Conservation (phyloP, 2,888 invertebrate genomes). For the Morpho helenor region DNA sequence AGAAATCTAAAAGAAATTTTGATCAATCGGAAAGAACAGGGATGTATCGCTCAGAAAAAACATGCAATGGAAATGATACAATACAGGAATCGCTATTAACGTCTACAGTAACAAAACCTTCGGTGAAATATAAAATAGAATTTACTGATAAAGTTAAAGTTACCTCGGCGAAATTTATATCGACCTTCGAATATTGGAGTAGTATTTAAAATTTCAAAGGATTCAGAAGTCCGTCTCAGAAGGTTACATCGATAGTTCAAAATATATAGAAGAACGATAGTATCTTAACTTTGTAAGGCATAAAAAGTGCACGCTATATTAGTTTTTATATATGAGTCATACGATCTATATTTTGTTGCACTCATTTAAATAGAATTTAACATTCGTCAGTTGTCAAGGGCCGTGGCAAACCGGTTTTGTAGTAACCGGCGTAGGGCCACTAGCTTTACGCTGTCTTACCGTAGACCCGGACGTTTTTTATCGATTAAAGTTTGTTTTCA, state of each 20-base stretch:
- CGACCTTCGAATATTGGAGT: constrained; percentile 17
- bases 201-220: not conserved
- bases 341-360: constrained; percentile 4
- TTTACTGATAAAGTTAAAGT: constrained; percentile 57
- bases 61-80: constrained; percentile 71
- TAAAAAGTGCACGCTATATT: constrained; percentile 6
- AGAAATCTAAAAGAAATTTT: constrained; percentile 57
- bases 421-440: constrained; percentile 62
- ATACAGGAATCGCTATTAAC: constrained; percentile 69
- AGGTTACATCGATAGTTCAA: constrained; percentile 39
- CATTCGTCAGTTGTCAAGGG: constrained; percentile 39
- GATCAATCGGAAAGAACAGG: constrained; percentile 69
- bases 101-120: constrained; percentile 64
- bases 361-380: constrained; percentile 8
- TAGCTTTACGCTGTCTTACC: constrained; percentile 34
- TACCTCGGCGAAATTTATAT: constrained; percentile 32
- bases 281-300: constrained; percentile 55
- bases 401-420: constrained; percentile 57
- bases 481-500: constrained; percentile 26
- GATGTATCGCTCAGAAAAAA: constrained; percentile 68
- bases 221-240: constrained; percentile 10
- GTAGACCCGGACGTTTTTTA: constrained; percentile 25
- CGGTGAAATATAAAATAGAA: constrained; percentile 68
- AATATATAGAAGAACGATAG: constrained; percentile 69
- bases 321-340: constrained; percentile 3